phyloP scores from a whole-genome alignment of 2,797 vertebrate genomes.

The Petrocephalus sullivani region DNA sequence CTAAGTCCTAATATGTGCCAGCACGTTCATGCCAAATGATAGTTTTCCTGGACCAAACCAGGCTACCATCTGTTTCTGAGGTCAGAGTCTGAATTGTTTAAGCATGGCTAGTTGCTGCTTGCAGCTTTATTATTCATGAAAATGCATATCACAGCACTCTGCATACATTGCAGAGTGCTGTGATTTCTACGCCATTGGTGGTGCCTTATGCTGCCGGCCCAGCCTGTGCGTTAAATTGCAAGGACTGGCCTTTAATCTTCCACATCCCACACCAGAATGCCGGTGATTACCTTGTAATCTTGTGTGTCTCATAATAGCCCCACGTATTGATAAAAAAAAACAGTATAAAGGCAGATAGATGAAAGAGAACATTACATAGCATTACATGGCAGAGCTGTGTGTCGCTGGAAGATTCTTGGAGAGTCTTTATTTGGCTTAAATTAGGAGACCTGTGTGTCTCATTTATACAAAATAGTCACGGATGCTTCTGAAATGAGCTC shows the following conservation, averaged over 20 bases:
- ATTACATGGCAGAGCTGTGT: neutral
- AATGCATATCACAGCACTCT: no score
- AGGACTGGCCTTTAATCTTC: slow-evolving; percentile 5
- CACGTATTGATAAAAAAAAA: neutral
- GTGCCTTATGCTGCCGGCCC: neutral
- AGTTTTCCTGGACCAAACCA: neutral
- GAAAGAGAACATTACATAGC: slow-evolving; percentile 1
- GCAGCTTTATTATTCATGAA: neutral
- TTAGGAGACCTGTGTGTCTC: neutral
- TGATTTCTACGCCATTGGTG: neutral
- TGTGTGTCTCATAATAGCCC: slow-evolving; percentile 7
- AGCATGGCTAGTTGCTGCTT: neutral
- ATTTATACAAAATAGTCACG: neutral
- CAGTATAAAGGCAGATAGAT: neutral
- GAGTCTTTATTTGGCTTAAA: slow-evolving; percentile 6
- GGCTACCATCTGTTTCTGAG: neutral
- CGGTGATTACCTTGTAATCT: neutral
- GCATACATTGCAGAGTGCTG: neutral
- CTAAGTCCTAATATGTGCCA: neutral
- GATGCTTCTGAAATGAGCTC: neutral
- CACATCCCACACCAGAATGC: neutral
- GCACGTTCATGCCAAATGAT: neutral
- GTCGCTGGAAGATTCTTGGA: neutral
- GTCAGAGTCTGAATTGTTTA: slow-evolving; percentile 11
- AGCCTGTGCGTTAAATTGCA: neutral